phyloP scores from a whole-genome alignment of 2,113 vertebrate species.

The Pachycephala philippinensis region DNA sequence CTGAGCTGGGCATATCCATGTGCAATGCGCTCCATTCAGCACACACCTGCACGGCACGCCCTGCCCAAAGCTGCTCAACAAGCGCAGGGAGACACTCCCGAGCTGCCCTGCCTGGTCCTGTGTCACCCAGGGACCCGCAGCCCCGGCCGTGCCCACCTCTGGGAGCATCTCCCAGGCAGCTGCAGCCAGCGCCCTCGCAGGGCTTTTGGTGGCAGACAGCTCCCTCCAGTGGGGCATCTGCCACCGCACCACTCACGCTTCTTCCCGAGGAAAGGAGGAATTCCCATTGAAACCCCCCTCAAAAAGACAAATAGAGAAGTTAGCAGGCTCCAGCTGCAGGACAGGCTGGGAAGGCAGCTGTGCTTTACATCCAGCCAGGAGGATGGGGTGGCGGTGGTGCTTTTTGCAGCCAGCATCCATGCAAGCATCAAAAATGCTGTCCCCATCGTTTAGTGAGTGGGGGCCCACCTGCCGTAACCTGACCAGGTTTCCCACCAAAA shows the following conservation, averaged over 20 bases:
- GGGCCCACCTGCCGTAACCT: accelerated
- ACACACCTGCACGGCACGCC: accelerated
- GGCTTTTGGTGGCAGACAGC: slow-evolving; percentile 13
- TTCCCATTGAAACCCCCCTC: accelerated
- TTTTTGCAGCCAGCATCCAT: neutral
- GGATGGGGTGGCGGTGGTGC: accelerated
- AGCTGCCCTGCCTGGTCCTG: accelerated
- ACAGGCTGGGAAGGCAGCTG: neutral
- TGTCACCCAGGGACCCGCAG: accelerated
- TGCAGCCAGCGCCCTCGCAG: too few relatives aligned
- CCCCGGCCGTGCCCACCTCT: neutral
- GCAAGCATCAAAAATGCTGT: neutral
- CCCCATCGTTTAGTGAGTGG: accelerated
- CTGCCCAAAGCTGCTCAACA: neutral
- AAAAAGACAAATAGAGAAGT: too few relatives aligned
- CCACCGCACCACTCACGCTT: accelerated
- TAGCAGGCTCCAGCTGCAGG: neutral
- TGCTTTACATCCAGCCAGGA: neutral
- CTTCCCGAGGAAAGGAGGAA: accelerated
- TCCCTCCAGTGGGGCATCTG: slow-evolving; percentile 32
- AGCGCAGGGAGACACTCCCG: accelerated
- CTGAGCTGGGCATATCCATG: accelerated
- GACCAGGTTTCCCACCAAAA: too few relatives aligned
- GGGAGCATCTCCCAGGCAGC: neutral
- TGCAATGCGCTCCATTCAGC: neutral